These are phyloP conservation scores for Diplosoma virens DNA, from an alignment of 23 tunicate species.

Conservation along the genomic window DNA sequence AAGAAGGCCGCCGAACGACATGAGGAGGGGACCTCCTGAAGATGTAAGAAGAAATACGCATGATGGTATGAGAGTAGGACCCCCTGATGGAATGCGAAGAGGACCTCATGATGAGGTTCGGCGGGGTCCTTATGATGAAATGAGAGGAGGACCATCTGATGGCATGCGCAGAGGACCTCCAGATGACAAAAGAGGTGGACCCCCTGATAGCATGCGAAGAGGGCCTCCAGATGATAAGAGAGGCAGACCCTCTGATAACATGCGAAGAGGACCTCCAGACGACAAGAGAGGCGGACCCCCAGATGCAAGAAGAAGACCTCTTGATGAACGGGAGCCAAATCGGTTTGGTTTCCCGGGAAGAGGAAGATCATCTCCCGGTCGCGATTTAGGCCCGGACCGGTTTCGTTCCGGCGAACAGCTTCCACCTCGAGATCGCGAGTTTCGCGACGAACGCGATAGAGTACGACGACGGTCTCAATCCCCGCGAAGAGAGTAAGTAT, in stretches of 20 bases:
- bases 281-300: neutral
- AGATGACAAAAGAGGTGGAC: neutral
- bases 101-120: neutral
- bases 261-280: neutral
- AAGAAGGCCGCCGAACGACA: neutral
- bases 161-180: neutral
- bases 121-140: neutral
- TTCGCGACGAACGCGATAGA: slow-evolving; percentile 1
- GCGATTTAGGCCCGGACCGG: neutral
- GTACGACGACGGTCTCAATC: slow-evolving; percentile 13
- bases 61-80: neutral
- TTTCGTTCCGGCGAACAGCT: neutral
- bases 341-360: too few species aligned
- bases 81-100: neutral
- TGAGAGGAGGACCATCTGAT: neutral
- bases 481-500: slow-evolving; percentile 21
- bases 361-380: slow-evolving; percentile 3
- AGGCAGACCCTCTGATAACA: neutral
- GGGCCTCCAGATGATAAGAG: neutral
- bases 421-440: neutral
- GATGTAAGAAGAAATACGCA: neutral
- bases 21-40: neutral
- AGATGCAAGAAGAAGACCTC: too few species aligned
- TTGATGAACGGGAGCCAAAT: too few species aligned
- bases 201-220: neutral